phyloP scores from a whole-genome alignment of 2,113 vertebrate species.

The Osmerus eperlanus region DNA sequence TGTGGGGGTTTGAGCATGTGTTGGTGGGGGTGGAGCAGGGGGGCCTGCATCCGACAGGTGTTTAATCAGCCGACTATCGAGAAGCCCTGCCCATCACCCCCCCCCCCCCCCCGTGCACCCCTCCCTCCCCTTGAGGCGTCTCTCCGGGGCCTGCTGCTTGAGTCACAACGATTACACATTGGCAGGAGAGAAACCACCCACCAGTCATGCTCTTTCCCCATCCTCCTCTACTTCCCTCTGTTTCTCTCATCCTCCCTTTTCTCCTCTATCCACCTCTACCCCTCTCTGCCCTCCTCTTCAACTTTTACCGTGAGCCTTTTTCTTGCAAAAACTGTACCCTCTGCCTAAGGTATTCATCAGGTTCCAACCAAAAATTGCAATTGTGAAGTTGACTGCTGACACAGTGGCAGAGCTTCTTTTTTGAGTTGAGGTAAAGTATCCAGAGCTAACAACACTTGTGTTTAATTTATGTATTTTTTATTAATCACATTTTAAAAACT shows the following conservation, averaged over 20 bases:
- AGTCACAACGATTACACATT: background rate
- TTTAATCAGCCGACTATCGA: too few relatives aligned
- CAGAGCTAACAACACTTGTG: too few relatives aligned
- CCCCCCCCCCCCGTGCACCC: constrained; percentile 3
- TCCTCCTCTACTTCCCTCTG: constrained; percentile 1
- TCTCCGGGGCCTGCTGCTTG: background rate
- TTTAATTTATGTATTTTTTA: too few relatives aligned
- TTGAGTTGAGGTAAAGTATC: too few relatives aligned
- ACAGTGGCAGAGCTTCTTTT: background rate
- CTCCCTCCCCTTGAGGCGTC: background rate
- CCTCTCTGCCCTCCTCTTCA: background rate
- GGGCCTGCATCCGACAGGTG: constrained; percentile 17
- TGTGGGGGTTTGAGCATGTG: background rate
- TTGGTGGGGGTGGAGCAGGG: constrained; percentile 7
- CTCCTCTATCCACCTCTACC: background rate
- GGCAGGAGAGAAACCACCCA: background rate
- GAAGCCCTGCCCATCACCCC: background rate
- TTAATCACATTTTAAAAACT: too few relatives aligned
- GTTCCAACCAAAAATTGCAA: too few relatives aligned
- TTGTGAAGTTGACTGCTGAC: background rate
- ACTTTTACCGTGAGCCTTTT: background rate
- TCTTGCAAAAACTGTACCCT: background rate
- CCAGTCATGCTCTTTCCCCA: background rate
- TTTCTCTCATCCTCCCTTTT: background rate
- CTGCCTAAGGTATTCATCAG: too few relatives aligned